Evolutionary conservation across 2,113 vertebrate genomes (phyloP), one percentile per base, ranked within the genome.

Genomic region (Cochlearius cochlearius): DNA sequence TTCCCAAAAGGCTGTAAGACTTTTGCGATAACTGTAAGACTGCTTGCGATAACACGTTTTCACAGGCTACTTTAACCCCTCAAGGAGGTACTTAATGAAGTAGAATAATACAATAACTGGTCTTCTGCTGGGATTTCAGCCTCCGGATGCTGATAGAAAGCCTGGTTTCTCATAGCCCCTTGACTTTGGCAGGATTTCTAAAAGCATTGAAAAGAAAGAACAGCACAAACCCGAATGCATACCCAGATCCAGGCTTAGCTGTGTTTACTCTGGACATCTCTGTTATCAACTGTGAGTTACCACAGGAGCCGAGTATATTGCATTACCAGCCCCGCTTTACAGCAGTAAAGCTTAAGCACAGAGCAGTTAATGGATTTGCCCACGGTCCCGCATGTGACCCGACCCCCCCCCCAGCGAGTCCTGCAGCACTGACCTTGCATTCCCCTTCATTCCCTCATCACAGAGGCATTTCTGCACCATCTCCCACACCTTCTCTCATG

Each of bases 401-500:
- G 29, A 94, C 78, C 71, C 93, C 93, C 96, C 94, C 94, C 93
- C 74, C 81, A 79, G 78, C 0, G 2, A 87, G 53, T 97, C 84
- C 93, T 94, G 87, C 71, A 79, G 93, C 86, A 90, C 77, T 96
- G 95, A 95, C 95, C 95, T 95, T 92, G 87, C 84, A 88, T 96
- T 96, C 91, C 95, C 95, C 94, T 94, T 96, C 97, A 95, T 96
- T 97, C 93, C 81, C 89, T 94, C 95, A 97, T 96, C 97, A 96
- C 88, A 94, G 83, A 97, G 84, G 92, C 91, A 97, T 97, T 96
- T 97, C 95, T 97, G 84, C 95, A 95, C 96, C 95, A 94, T 97
- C 97, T 97, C 95, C 92, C 94, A 97, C 94, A 97, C 96, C 94
- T 97, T 96, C 94, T 88, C 93, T 96, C 95, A 96, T 96, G 91